These are phyloP conservation scores for Plemyria rubiginata DNA, from an alignment of 2,888 invertebrate genomes.

Conservation along the genomic window DNA sequence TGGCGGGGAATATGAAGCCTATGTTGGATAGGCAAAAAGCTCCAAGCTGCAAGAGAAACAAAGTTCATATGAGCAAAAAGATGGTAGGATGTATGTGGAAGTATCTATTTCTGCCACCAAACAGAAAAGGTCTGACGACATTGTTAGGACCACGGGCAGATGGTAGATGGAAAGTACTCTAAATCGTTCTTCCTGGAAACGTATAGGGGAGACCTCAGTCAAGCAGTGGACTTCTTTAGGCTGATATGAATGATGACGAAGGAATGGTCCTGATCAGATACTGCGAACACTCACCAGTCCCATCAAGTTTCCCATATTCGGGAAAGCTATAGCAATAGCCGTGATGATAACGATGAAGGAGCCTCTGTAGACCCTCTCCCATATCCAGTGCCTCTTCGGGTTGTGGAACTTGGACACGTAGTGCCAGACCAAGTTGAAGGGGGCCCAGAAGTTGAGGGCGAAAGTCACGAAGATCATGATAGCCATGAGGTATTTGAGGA, in stretches of 20 bases:
- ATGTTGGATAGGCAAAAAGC: constrained; percentile 77
- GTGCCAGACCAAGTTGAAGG: constrained; percentile 76
- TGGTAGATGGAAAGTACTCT: too few species aligned
- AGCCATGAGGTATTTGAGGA: constrained; percentile 72
- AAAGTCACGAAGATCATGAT: constrained; percentile 79
- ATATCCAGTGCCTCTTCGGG: constrained; percentile 65
- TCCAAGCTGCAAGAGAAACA: constrained; percentile 67
- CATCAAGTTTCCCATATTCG: constrained; percentile 77
- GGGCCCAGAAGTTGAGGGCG: constrained; percentile 78
- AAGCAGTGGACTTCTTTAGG: too few species aligned
- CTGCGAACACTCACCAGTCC: constrained; percentile 62
- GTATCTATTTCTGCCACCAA: too few species aligned
- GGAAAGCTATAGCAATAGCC: constrained; percentile 69
- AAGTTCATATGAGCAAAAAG: background rate
- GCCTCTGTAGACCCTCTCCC: constrained; percentile 73
- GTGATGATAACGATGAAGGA: constrained; percentile 65
- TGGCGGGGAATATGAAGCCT: constrained; percentile 77
- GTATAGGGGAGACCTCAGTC: too few species aligned
- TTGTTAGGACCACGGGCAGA: too few species aligned
- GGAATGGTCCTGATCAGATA: too few species aligned
- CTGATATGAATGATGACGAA: too few species aligned
- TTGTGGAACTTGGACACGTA: constrained; percentile 68
- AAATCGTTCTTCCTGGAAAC: too few species aligned
- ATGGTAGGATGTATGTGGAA: background rate
- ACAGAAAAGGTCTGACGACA: too few species aligned